Evolutionary conservation across 1,140 invertebrate species (phyloP).

Genomic region (Drosophila melanogaster): DNA sequence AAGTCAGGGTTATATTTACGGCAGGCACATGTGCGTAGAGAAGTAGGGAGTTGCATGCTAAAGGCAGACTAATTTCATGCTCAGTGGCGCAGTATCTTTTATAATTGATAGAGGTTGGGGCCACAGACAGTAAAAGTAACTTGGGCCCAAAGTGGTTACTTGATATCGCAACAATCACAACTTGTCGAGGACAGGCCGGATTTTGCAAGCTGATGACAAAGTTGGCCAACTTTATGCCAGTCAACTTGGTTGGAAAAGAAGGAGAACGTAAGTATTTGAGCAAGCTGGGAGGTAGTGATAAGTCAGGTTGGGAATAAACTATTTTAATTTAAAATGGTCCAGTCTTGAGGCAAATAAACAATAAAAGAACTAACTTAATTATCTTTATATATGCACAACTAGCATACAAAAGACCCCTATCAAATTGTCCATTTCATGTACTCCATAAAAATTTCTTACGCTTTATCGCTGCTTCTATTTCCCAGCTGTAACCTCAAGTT

Average conservation of each 20-base stretch:
- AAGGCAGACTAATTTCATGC: constrained; percentile 68
- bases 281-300: neutral
- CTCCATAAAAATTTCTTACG: constrained; percentile 38
- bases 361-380: too few relatives aligned
- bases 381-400: too few relatives aligned
- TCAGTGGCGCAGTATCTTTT: constrained; percentile 67
- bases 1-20: constrained; percentile 52
- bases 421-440: constrained; percentile 13
- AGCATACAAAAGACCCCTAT: constrained; percentile 1
- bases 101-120: constrained; percentile 62
- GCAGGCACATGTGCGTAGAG: constrained; percentile 15
- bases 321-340: neutral
- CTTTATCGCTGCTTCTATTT: constrained; percentile 31
- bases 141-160: constrained; percentile 19
- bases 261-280: too few relatives aligned
- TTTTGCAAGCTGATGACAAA: constrained; percentile 7
- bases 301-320: neutral
- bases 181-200: constrained; percentile 1
- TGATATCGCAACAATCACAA: constrained; percentile 22
- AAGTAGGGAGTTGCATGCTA: constrained; percentile 12
- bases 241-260: neutral
- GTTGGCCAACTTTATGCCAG: constrained; percentile 11
- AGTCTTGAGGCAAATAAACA: too few relatives aligned
- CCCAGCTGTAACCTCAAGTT: constrained; percentile 30
- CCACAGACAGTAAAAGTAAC: constrained; percentile 2